A percentile compares a stretch with the other conserved stretches of the same genome.
These are phyloP conservation scores for Vollenhovia emeryi DNA, from an alignment of 1,140 invertebrate species.

Conservation along the genomic window DNA sequence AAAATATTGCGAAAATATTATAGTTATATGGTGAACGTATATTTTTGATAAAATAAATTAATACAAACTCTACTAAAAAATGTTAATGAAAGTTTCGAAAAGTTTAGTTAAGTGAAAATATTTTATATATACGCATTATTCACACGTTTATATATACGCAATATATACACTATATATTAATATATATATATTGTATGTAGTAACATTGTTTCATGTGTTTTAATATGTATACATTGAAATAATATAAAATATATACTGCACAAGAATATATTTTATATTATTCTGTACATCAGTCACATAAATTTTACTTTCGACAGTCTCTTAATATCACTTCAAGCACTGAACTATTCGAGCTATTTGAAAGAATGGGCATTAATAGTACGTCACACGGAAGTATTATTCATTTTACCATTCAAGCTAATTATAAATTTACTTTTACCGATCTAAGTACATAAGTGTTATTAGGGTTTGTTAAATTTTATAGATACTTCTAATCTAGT, in stretches of 20 bases:
- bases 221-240: neutral
- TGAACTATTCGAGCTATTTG: conserved; percentile 34
- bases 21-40: conserved; percentile 13
- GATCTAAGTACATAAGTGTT: conserved; percentile 66
- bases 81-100: neutral
- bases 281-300: neutral
- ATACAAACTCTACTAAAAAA: neutral
- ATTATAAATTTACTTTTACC: conserved; percentile 52
- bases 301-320: neutral
- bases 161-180: too few species aligned
- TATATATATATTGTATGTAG: too few species aligned
- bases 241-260: too few species aligned
- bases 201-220: too few species aligned
- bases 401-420: conserved; percentile 60
- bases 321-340: conserved; percentile 24
- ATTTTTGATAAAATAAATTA: conserved; percentile 44
- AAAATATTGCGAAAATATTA: neutral
- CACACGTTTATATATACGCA: too few species aligned
- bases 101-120: neutral
- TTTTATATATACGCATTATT: neutral
- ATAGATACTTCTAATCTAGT: conserved; percentile 78
- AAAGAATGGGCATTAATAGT: conserved; percentile 63
- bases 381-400: conserved; percentile 70
- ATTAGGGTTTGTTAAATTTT: conserved; percentile 73
- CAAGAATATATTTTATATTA: conserved; percentile 4